Base-by-base conservation (phyloP, 2,888 invertebrate species). In the Uloborus plumipes region DNA sequence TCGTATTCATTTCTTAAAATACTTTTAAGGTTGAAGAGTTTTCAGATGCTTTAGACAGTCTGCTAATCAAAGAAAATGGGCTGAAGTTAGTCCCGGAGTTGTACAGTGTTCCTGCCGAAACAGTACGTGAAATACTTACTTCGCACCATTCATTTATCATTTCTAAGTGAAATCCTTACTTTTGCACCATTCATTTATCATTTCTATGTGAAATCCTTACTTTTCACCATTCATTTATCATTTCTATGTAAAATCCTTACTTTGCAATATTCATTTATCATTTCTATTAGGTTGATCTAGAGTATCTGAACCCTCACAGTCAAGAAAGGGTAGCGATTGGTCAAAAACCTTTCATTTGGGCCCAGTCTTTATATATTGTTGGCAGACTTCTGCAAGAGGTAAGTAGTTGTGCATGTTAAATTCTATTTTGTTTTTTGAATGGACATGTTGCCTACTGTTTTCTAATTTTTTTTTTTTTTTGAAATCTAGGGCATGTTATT, bases 341-440 rank as follows among this genome's bases (percentile, higher is more conserved):
- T 1, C 93, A 96, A 87, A 93, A 95, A 87, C 98, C 99, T 0
- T 98, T 98, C 89, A 92, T 98, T 89, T 99, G 99, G 99, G 99
- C 96, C 0, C 99, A 99, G 89, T 98, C 98, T 1, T 91, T 99
- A 70, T 99, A 97, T 88, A 96, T 99, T 87, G 91, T 99, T 80
- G 97, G 97, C 74, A 95, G 96, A 89, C 91, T 99, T 70, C 91
- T 99, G 26, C 95, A 96, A 91, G 98, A 98, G 92, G 97, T 96
- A 26, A 26, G 26, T 26, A 26, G 2, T 26, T 26, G 2, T 26
- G 2, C 26, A 26, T 26, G 26, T 26, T 4, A 26, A 26, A 4
- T 26, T 26, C 26, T 26, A 26, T 26, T 26, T 26, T n/a, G n/a
- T n/a, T 26, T 26, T 26, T 26, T 26, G 26, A 26, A 26, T 26